Base-by-base conservation (phyloP, 2,888 invertebrate species). In the Griposia aprilina region DNA sequence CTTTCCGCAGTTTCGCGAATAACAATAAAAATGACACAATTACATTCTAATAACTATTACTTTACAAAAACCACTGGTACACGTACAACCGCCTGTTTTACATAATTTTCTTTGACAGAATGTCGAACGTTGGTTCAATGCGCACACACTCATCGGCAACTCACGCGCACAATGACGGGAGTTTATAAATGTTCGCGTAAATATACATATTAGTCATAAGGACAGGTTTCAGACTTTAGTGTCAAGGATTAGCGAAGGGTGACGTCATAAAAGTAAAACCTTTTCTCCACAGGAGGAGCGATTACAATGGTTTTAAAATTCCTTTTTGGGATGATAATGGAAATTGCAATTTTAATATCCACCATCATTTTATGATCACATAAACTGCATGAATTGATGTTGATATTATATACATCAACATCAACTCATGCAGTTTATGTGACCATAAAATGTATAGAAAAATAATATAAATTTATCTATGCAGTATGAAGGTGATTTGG, bases 191-290 rank as follows among this genome's bases (percentile, higher is more conserved):
- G 74, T 66, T 86, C 73, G 82, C 59, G 78, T 80, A 82, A 84
- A 77, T 82, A 80, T 80, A 79, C 55, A 11, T 78, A 82, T 89
- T 89, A 88, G 78, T 88, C 86, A 86, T 82, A 81, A 86, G 73
- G 77, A 81, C 88, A 65, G 84, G 88, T 82, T 89, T 77, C 79
- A 86, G 71, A 45, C 71, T 89, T 84, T 82, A 70, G 88, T 86
- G 89, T 84, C 89, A 88, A 89, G 88, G 89, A 86, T 86, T 79
- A 66, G 45, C 55, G 26, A 68, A 30, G 45, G 69, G 50, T 86
- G 83, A 80, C 80, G 83, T 80, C 74, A 85, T 67, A 48, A 2
- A 59, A 59, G n/a, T 83, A 36, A 45, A 71, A 52, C 84, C 69
- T 83, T 73, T 83, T 68, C 73, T 52, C 70, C 70, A 59, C 36